Evolutionary conservation across 2,888 invertebrate genomes (phyloP), one percentile per base, ranked within the genome.

Genomic region (Abrostola tripartita): DNA sequence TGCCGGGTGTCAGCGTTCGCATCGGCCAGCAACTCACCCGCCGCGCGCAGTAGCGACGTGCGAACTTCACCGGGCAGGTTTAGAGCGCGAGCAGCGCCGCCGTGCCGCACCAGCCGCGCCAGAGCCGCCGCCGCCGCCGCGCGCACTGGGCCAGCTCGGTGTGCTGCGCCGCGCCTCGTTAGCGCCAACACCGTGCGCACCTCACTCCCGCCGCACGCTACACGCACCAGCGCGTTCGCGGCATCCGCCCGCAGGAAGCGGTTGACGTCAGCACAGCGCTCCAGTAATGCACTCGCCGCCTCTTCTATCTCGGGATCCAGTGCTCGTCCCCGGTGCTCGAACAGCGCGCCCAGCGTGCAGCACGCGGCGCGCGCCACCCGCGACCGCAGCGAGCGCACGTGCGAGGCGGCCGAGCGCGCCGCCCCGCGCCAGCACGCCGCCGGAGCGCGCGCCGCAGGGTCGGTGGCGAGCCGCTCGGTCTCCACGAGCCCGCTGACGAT

Each of bases 191-290:
- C 95, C 0, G 97, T 96, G 76, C 97, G 96, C 6, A 95, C 92
- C 6, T 97, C 96, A 37, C 96, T 96, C 14, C 98, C 95, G 67
- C 97, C 95, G 63, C 97, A 96, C 64, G 98, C 96, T 96, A 99
- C 97, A 11, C 96, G 95, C 80, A 97, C 97, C 49, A 99, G 90
- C 0, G 99, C 98, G 9, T 95, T 95, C 63, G 97, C 97, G 5
- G 98, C 98, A 90, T 99, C 99, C 41, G 97, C 97, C 35, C 99
- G 95, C 56, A 99, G 95, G 88, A 99, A 99, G 79, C 97, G 97
- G 91, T 99, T 99, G 7, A 98, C 99, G 85, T 99, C 99, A 0
- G 98, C 98, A 55, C 98, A 97, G 68, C 99, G 97, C 78, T 97
- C 97, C 38, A 99, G 95, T 63, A 99, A 92, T 9, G 97, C 97